Percentiles rank a stretch among this genome's conserved stretches.
These are phyloP conservation scores for Archivesica marissinica DNA, from an alignment of 1,140 invertebrate species.

Conservation along the genomic window DNA sequence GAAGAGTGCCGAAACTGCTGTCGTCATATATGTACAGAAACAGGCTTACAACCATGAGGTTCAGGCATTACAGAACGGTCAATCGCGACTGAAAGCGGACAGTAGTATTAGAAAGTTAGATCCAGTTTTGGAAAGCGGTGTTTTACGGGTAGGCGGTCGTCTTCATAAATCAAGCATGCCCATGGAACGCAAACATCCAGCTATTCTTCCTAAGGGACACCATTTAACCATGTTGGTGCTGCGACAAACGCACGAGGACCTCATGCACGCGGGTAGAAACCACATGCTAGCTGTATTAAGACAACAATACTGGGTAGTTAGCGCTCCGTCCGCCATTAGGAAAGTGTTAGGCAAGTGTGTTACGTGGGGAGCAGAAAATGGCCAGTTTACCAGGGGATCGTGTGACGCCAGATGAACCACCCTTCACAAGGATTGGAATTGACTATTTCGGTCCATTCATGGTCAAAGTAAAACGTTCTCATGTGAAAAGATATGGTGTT, in stretches of 20 bases:
- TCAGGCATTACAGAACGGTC: neutral
- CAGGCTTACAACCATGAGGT: too few species aligned
- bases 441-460: constrained; percentile 71
- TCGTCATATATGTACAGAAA: too few species aligned
- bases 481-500: constrained; percentile 14
- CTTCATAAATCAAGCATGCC: neutral
- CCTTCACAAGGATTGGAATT: constrained; percentile 62
- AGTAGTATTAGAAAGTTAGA: constrained; percentile 48
- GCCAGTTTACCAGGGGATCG: constrained; percentile 57
- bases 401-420: constrained; percentile 55
- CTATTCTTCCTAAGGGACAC: constrained; percentile 54
- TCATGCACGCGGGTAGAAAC: constrained; percentile 54
- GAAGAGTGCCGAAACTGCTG: too few species aligned
- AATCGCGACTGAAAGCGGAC: neutral
- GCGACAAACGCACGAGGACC: constrained; percentile 23
- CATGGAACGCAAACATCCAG: constrained; percentile 58
- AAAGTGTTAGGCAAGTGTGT: constrained; percentile 58
- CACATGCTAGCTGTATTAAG: constrained; percentile 22
- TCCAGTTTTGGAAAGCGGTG: constrained; percentile 44
- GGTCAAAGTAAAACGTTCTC: constrained; percentile 61
- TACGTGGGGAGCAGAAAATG: constrained; percentile 65
- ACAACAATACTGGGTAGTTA: constrained; percentile 55
- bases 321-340: constrained; percentile 38
- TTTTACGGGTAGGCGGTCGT: constrained; percentile 61
- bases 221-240: constrained; percentile 50